These are phyloP conservation scores for crab-eating macaque (Macaca fascicularis) DNA, from an alignment of 2,113 vertebrate species.

Conservation along the genomic window T2T-MFA8v1.1 NC_088386.1:76151501-76152000, in stretches of 20 bases:
- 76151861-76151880: neutral
- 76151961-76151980: neutral
- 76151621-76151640: neutral
- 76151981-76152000: neutral
- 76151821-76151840: neutral
- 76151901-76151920: neutral
- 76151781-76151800: neutral
- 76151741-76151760: neutral
- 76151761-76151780: neutral
- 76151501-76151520: neutral
- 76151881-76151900: neutral
- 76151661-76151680: neutral
- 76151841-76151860: neutral
- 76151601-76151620: neutral
- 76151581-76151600: neutral
- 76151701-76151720: neutral
- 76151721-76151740: neutral
- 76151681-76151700: neutral
- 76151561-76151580: neutral
- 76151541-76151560: neutral
- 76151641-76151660: neutral
- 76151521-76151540: neutral
- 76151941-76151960: too few species aligned
- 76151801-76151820: too few species aligned
- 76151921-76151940: neutral